Evolutionary conservation across 1,140 invertebrate genomes (phyloP).

Genomic region (Drosophila ogumai): DNA sequence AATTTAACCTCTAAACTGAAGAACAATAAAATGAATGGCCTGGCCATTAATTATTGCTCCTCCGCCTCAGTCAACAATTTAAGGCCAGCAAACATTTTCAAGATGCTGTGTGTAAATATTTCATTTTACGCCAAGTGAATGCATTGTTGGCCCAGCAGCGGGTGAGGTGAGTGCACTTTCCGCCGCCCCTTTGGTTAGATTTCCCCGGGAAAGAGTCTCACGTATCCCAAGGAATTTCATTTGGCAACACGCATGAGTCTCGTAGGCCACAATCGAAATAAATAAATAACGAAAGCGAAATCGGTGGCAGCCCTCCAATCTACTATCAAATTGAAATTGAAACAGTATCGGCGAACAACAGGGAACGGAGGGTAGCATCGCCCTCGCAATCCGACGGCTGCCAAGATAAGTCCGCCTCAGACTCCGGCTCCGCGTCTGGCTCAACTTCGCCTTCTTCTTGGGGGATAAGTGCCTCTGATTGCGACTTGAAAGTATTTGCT

Average conservation of each 20-base stretch:
- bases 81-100: conserved; percentile 21
- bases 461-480: conserved; percentile 62
- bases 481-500: conserved; percentile 59
- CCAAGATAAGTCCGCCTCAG: conserved; percentile 28
- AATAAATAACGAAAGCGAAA: conserved; percentile 61
- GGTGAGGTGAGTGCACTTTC: conserved; percentile 13
- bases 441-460: conserved; percentile 1
- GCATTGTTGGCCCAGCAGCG: conserved; percentile 11
- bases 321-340: conserved; percentile 71
- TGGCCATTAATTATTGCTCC: conserved; percentile 22
- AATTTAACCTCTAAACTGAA: conserved; percentile 4
- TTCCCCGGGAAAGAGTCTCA: conserved; percentile 33
- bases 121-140: conserved; percentile 52
- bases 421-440: conserved; percentile 1
- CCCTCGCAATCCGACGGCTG: conserved; percentile 13
- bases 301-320: conserved; percentile 44
- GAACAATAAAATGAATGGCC: conserved; percentile 12
- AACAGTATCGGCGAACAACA: conserved; percentile 33
- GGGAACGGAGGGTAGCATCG: neutral
- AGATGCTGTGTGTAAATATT: conserved; percentile 54
- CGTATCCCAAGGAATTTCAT: conserved; percentile 21
- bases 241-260: conserved; percentile 22
- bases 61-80: conserved; percentile 1
- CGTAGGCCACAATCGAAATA: conserved; percentile 47
- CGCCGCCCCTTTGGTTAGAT: conserved; percentile 28